A percentile compares a stretch with the other conserved stretches of the same genome.
These are phyloP conservation scores for Cephalotes varians DNA, from an alignment of 2,888 invertebrate species.

Conservation along the genomic window DNA sequence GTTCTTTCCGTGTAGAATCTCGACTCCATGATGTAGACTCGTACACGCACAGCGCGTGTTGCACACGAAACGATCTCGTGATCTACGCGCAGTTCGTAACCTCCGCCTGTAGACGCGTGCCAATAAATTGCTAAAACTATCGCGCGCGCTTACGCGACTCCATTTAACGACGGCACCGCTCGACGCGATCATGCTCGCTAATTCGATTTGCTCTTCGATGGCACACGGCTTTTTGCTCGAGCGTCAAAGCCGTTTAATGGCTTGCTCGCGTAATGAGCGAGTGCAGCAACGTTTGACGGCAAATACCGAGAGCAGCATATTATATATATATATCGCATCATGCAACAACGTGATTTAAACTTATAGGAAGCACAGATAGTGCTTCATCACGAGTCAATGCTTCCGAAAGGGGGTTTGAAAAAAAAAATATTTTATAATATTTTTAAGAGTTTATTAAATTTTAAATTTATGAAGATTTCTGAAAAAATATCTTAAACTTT, in stretches of 20 bases:
- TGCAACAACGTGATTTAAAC: not conserved
- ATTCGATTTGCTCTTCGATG: conserved; percentile 52
- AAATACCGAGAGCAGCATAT: conserved; percentile 18
- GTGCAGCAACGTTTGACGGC: not conserved
- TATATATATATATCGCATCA: too few relatives aligned
- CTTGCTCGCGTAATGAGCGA: conserved; percentile 2
- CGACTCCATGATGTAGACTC: not conserved
- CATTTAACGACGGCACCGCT: conserved; percentile 13
- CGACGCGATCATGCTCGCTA: conserved; percentile 24
- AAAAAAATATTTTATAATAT: too few relatives aligned
- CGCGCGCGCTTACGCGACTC: conserved; percentile 23
- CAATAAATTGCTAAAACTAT: conserved; percentile 61
- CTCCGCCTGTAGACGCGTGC: conserved; percentile 55
- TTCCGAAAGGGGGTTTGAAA: too few relatives aligned
- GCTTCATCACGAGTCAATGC: too few relatives aligned
- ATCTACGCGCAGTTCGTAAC: conserved; percentile 40
- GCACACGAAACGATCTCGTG: conserved; percentile 17
- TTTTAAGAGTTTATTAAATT: too few relatives aligned
- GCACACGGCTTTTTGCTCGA: conserved; percentile 3
- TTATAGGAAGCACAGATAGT: not conserved
- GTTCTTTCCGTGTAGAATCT: not conserved
- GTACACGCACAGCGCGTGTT: not conserved
- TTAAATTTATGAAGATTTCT: too few relatives aligned
- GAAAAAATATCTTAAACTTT: too few relatives aligned
- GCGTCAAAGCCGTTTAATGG: conserved; percentile 34